These are phyloP conservation scores for Drosophila paulistorum DNA, from an alignment of 1,140 invertebrate species.

Conservation along the genomic window DNA sequence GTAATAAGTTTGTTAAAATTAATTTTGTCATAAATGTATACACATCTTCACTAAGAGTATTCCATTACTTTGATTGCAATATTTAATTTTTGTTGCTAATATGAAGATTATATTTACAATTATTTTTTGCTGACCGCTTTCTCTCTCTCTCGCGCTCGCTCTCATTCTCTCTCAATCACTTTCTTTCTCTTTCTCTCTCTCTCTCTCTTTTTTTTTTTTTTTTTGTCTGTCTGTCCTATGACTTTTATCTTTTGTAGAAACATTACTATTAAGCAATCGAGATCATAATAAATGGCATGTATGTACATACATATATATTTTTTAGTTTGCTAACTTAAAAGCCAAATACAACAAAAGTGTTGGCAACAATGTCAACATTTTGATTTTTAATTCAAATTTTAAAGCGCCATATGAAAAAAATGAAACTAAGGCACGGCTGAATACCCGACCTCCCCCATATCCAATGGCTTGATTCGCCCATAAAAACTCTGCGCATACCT, in stretches of 20 bases:
- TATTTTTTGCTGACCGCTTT: no score
- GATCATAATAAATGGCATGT: slow-evolving; percentile 21
- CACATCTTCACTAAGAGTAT: no score
- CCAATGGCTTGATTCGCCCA: slow-evolving; percentile 11
- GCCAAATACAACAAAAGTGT: slow-evolving; percentile 1
- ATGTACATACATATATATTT: no score
- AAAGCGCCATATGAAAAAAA: slow-evolving; percentile 65
- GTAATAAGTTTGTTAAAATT: neutral
- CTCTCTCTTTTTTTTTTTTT: no score
- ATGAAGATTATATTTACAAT: no score
- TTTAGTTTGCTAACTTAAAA: neutral
- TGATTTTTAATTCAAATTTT: slow-evolving; percentile 75
- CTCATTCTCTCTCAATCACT: no score
- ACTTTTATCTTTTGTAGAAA: neutral
- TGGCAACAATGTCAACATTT: slow-evolving; percentile 73
- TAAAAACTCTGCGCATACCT: slow-evolving; percentile 23
- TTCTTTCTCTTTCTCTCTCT: no score
- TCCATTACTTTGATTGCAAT: no score
- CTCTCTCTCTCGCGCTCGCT: no score
- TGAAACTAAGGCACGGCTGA: slow-evolving; percentile 40
- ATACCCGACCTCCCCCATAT: neutral
- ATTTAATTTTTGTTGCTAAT: no score
- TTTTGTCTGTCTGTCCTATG: neutral
- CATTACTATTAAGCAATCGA: slow-evolving; percentile 32
- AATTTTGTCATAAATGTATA: neutral